Conservation (phyloP, 1,140 invertebrate species). For the Brachionus calyciflorus region DNA sequence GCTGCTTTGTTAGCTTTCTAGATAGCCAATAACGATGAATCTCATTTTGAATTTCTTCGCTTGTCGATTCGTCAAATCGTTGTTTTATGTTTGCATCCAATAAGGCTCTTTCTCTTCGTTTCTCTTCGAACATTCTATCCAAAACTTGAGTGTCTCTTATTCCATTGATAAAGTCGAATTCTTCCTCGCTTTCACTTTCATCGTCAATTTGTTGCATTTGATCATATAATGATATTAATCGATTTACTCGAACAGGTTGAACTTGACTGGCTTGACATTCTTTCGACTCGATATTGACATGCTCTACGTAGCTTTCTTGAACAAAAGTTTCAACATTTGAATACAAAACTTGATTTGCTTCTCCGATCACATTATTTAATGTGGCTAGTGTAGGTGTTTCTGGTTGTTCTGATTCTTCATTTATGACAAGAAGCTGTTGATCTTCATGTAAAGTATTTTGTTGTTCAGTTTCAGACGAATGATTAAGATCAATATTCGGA, state of each 20-base stretch:
- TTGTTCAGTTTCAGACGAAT: neutral
- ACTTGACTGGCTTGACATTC: neutral
- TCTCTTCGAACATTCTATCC: neutral
- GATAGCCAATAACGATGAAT: neutral
- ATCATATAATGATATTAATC: neutral
- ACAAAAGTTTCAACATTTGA: neutral
- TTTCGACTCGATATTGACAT: neutral
- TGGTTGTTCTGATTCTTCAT: too few species aligned
- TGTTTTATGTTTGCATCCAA: neutral
- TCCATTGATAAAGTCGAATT: neutral
- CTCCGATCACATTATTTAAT: neutral
- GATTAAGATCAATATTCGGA: neutral
- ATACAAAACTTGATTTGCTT: conserved; percentile 5
- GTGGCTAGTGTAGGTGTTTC: neutral
- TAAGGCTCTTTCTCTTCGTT: neutral
- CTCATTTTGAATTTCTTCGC: neutral
- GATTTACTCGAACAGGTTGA: neutral
- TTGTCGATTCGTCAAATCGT: neutral
- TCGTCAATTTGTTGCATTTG: neutral
- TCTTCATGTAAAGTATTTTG: too few species aligned
- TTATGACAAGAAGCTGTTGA: neutral
- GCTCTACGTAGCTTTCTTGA: too few species aligned
- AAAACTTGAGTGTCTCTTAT: conserved; percentile 8
- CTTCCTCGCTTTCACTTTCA: conserved; percentile 15
- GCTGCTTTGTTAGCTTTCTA: neutral